A percentile compares a stretch with the other conserved stretches of the same genome.
phyloP scores from a whole-genome alignment of 1,140 invertebrate genomes.

The Cylas formicarius region DNA sequence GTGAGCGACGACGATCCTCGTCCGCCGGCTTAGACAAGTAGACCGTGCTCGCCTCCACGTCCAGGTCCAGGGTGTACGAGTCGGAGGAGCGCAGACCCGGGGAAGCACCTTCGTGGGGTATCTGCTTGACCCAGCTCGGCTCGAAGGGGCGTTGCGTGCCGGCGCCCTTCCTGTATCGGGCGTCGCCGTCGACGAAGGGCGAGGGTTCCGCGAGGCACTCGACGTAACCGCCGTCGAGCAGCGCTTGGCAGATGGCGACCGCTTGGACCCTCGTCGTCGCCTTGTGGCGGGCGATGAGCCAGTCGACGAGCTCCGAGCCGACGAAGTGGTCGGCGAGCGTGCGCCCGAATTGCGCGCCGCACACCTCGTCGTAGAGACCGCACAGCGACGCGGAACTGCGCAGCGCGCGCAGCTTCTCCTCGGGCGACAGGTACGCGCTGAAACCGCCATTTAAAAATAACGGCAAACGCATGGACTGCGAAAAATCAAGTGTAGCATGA shows the following conservation, averaged over 20 bases:
- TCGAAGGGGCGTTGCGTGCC: slow-evolving; percentile 42
- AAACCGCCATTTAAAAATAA: slow-evolving; percentile 25
- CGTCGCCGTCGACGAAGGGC: slow-evolving; percentile 49
- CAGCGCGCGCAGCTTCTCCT: slow-evolving; percentile 56
- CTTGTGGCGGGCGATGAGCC: slow-evolving; percentile 66
- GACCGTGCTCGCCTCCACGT: slow-evolving; percentile 58
- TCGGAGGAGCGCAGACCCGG: slow-evolving; percentile 51
- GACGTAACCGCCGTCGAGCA: slow-evolving; percentile 71
- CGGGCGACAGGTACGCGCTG: slow-evolving; percentile 48
- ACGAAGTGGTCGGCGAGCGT: slow-evolving; percentile 61
- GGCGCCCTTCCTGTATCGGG: slow-evolving; percentile 48
- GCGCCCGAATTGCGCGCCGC: slow-evolving; percentile 48
- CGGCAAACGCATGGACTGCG: neutral
- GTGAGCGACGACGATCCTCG: slow-evolving; percentile 7
- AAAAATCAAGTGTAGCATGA: neutral
- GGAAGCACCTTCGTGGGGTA: slow-evolving; percentile 44
- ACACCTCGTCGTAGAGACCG: slow-evolving; percentile 66
- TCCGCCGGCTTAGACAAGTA: slow-evolving; percentile 48
- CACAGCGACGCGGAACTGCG: slow-evolving; percentile 67
- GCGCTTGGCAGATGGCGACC: slow-evolving; percentile 68
- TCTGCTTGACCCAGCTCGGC: slow-evolving; percentile 65
- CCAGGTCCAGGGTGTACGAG: slow-evolving; percentile 59
- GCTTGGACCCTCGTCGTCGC: slow-evolving; percentile 60
- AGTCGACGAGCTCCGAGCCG: slow-evolving; percentile 68
- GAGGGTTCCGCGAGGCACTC: slow-evolving; percentile 51